Percentiles rank a stretch among this genome's conserved stretches.
phyloP scores from a whole-genome alignment of 2,113 vertebrate species.

The Microtus montanus region DNA sequence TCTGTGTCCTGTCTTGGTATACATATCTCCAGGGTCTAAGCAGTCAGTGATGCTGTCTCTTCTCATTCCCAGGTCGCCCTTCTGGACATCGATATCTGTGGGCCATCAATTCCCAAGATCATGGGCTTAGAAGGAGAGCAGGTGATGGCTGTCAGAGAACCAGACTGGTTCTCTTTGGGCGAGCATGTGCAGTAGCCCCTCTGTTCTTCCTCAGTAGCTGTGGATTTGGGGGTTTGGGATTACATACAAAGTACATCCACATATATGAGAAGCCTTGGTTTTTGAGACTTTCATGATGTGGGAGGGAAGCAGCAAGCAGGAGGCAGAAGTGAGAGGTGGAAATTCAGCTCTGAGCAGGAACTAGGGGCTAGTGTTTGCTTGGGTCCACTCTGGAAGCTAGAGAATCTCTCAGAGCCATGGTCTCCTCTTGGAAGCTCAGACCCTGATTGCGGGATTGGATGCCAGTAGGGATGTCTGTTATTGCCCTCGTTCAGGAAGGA shows the following conservation, averaged over 20 bases:
- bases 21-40: no score
- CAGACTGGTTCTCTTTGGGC: not conserved
- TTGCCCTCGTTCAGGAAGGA: not conserved
- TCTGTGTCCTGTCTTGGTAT: not conserved
- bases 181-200: not conserved
- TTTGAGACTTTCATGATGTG: not conserved
- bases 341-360: not conserved
- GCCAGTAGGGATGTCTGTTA: not conserved
- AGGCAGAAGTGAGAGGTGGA: slow-evolving; percentile 49
- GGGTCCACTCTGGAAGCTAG: slow-evolving; percentile 1
- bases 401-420: slow-evolving; percentile 23
- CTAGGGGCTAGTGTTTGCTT: not conserved
- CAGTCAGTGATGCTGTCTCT: not conserved
- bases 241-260: not conserved
- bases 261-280: not conserved
- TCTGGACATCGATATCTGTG: slow-evolving; percentile 96
- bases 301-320: slow-evolving; percentile 53
- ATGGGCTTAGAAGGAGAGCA: slow-evolving; percentile 98
- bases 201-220: no score
- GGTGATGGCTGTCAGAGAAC: slow-evolving; percentile 76
- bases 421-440: slow-evolving; percentile 54
- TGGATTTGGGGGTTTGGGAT: not conserved
- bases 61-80: slow-evolving; percentile 89
- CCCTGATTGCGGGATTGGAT: not conserved
- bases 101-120: slow-evolving; percentile 95